These are phyloP conservation scores for Vidua macroura DNA, from an alignment of 2,113 vertebrate genomes.

Conservation along the genomic window DNA sequence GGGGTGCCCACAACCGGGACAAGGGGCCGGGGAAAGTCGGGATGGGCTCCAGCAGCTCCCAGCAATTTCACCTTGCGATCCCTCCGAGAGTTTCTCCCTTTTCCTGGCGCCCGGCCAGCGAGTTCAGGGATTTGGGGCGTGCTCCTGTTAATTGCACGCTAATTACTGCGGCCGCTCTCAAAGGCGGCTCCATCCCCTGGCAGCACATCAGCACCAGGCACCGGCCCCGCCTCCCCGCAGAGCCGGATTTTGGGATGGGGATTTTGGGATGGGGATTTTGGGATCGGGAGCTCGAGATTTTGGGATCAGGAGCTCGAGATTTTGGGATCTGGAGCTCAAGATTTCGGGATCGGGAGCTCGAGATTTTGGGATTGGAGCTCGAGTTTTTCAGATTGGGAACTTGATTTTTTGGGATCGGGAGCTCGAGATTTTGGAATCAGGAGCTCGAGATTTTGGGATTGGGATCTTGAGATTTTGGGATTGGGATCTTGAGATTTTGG, in stretches of 20 bases:
- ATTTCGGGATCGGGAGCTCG: background rate
- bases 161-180: background rate
- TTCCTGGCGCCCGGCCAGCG: background rate
- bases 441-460: no score
- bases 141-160: background rate
- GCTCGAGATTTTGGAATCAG: no score
- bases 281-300: background rate
- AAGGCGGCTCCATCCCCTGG: background rate
- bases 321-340: no score
- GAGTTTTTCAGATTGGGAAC: no score
- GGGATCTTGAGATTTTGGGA: background rate
- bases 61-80: accelerated
- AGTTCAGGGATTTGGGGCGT: background rate
- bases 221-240: background rate
- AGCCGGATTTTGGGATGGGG: background rate
- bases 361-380: no score
- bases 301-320: no score
- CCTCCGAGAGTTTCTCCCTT: background rate
- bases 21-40: background rate
- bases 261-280: background rate
- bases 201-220: background rate
- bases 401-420: background rate
- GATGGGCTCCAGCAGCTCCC: accelerated
- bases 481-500: no score
- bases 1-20: accelerated